Evolutionary conservation across 2,888 invertebrate species (phyloP).

Genomic region (Standfussiana lucernea): DNA sequence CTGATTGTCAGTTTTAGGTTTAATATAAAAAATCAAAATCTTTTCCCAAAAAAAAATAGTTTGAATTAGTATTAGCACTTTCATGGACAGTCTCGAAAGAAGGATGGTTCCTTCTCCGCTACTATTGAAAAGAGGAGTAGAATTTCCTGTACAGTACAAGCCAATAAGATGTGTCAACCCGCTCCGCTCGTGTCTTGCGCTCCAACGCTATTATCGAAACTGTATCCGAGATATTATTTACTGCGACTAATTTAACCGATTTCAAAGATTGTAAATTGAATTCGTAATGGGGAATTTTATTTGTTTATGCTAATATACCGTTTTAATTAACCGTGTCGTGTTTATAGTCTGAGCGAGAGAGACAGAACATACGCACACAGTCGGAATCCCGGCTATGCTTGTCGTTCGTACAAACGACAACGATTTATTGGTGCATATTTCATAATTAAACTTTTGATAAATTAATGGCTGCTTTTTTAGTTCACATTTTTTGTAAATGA

Average conservation of each 20-base stretch:
- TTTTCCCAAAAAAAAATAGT: neutral
- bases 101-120: neutral
- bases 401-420: slow-evolving; percentile 72
- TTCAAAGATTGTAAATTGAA: slow-evolving; percentile 90
- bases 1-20: neutral
- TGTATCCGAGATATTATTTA: slow-evolving; percentile 87
- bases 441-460: slow-evolving; percentile 84
- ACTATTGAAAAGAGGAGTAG: neutral
- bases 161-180: neutral
- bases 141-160: neutral
- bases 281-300: slow-evolving; percentile 90
- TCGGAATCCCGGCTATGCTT: slow-evolving; percentile 79
- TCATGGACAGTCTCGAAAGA: neutral
- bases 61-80: neutral
- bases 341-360: slow-evolving; percentile 74
- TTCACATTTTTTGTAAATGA: slow-evolving; percentile 64
- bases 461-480: slow-evolving; percentile 76
- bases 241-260: slow-evolving; percentile 89
- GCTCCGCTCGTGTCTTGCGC: slow-evolving; percentile 56
- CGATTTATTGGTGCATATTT: slow-evolving; percentile 86
- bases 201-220: slow-evolving; percentile 79
- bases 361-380: slow-evolving; percentile 67
- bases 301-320: slow-evolving; percentile 90
- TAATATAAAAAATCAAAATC: neutral
- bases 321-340: slow-evolving; percentile 87